Evolutionary conservation across 2,113 vertebrate genomes (phyloP), one percentile per base, ranked within the genome.

Genomic region (Takifugu flavidus): DNA sequence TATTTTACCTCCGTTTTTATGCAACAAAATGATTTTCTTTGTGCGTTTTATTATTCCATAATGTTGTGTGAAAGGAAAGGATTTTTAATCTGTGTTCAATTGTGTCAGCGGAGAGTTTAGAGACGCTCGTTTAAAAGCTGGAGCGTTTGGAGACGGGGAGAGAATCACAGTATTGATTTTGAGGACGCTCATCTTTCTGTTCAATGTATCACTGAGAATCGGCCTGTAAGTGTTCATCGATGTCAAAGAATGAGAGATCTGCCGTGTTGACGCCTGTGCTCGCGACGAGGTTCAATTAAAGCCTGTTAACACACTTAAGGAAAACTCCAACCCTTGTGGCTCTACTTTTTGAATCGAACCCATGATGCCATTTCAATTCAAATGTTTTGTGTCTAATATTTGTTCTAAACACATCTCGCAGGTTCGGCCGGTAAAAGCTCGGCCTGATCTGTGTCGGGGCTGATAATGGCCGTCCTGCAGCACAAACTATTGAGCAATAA

Each of bases 161-260:
- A 39, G 11, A 39, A 39, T 39, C 34, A 39, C 34, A 39, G 34
- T 39, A 39, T 7, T 11, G 34, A 39, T 39, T 10, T 10, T 39
- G 6, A 39, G 11, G 2, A 39, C 8, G 3, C 7, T 39, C 7
- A 39, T 39, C 11, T 44, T 13, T 51, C 20, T 46, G 49, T 46
- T 53, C 2, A 51, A 27, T 12, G 25, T 60, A 55, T 68, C 26
- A 44, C 34, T 62, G 11, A 34, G 70, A 56, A 56, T 13, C n/a
- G 29, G 70, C 54, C 43, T 53, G 25, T 46, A 39, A 76, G 20
- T 25, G 10, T 49, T 49, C 47, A 81, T 84, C 53, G 71, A 74
- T 73, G 67, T 75, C 58, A 8, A 28, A 64, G 73, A 55, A 60
- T 68, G 56, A 77, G 67, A 59, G 74, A 77, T 82, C 80, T 39